phyloP scores from a whole-genome alignment of 2,888 invertebrate species.

The Macrophya annulata region DNA sequence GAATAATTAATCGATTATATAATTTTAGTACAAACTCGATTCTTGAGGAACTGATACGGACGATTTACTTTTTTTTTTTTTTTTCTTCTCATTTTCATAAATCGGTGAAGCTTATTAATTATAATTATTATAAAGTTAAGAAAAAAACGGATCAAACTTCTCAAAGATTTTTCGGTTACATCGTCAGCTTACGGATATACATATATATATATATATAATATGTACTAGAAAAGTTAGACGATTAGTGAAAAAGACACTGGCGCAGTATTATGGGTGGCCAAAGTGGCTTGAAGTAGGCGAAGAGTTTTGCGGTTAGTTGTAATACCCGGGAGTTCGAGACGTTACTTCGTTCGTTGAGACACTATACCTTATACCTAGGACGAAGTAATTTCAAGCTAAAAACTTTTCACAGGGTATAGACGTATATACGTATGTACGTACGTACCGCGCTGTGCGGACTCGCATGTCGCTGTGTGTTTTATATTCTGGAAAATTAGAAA shows the following conservation, averaged over 20 bases:
- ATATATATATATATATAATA: neutral
- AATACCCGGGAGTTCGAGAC: conserved; percentile 17
- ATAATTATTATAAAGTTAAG: neutral
- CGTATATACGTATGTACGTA: too few species aligned
- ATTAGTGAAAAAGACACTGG: conserved; percentile 38
- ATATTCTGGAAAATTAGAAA: conserved; percentile 55
- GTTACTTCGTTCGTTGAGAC: conserved; percentile 26
- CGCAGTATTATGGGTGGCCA: conserved; percentile 39
- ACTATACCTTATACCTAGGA: neutral
- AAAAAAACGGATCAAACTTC: neutral
- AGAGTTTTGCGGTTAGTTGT: conserved; percentile 34
- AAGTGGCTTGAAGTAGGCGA: conserved; percentile 41
- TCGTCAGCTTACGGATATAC: neutral
- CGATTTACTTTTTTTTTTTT: neutral
- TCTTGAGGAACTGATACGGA: neutral
- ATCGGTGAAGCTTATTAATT: neutral
- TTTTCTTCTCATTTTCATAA: neutral
- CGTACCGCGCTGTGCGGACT: neutral
- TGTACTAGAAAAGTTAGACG: conserved; percentile 34
- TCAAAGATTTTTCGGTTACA: neutral
- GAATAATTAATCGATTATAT: conserved; percentile 37
- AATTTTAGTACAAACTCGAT: conserved; percentile 21
- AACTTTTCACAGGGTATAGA: conserved; percentile 21
- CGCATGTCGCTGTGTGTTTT: conserved; percentile 51
- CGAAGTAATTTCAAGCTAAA: conserved; percentile 49